Conservation (phyloP, 2,888 invertebrate species). For the Aelia acuminata region DNA sequence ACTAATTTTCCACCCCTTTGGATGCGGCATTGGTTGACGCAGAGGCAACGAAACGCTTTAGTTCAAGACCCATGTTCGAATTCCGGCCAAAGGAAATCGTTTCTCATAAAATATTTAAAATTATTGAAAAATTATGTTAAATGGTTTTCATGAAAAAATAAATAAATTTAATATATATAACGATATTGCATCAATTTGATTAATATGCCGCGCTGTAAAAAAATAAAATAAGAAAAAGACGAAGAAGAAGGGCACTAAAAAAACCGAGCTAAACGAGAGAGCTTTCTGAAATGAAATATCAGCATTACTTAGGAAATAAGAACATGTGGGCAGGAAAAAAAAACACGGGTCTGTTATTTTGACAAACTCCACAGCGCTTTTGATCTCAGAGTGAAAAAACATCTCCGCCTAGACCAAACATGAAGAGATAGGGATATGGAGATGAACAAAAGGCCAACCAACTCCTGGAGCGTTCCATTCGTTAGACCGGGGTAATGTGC, state of each 20-base stretch:
- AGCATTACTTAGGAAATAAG: slow-evolving; percentile 21
- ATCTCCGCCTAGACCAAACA: not conserved
- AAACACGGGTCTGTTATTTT: slow-evolving; percentile 7
- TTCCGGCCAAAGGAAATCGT: no score
- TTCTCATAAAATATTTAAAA: no score
- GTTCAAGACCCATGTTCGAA: no score
- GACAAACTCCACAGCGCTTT: not conserved
- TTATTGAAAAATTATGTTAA: no score
- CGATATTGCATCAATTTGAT: no score
- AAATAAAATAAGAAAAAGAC: not conserved
- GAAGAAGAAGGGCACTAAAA: not conserved
- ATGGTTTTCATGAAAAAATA: no score
- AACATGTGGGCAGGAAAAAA: not conserved
- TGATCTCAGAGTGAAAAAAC: not conserved
- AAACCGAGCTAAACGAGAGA: not conserved
- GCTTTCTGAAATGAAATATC: slow-evolving; percentile 19
- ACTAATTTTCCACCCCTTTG: no score
- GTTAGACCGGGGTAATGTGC: not conserved
- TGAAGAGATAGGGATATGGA: not conserved
- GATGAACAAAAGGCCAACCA: not conserved
- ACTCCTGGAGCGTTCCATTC: not conserved
- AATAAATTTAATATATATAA: no score
- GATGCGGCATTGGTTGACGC: no score
- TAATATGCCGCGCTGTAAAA: not conserved
- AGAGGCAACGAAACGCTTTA: no score